These are phyloP conservation scores for Eupithecia subfuscata DNA, from an alignment of 2,888 invertebrate species.

Conservation along the genomic window DNA sequence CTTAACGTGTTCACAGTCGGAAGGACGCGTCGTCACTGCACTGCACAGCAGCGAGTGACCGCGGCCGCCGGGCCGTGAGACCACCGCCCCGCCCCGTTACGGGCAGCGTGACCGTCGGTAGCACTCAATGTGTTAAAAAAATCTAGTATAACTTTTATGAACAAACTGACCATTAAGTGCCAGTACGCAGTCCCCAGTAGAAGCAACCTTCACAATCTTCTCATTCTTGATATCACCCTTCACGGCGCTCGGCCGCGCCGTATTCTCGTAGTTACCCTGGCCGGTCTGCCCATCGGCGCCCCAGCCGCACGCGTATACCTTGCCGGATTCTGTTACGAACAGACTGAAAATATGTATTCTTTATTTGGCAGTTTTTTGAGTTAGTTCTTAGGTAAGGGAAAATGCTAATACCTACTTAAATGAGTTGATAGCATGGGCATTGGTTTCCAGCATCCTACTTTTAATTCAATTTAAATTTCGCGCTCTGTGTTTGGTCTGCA, in stretches of 20 bases:
- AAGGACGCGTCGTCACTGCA: too few species aligned
- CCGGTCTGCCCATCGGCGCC: constrained; percentile 98
- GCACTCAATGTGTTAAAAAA: not conserved
- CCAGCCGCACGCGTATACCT: constrained; percentile 95
- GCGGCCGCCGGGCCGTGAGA: too few species aligned
- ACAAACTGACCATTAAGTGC: constrained; percentile 89
- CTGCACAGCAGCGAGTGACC: too few species aligned
- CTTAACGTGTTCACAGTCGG: too few species aligned
- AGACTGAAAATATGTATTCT: constrained; percentile 80
- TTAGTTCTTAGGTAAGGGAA: not conserved
- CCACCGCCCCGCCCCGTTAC: too few species aligned
- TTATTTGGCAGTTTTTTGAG: constrained; percentile 9
- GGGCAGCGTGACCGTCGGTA: too few species aligned
- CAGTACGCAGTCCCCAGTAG: constrained; percentile 93
- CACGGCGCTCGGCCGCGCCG: constrained; percentile 84
- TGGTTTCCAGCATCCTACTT: not conserved
- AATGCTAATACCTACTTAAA: not conserved
- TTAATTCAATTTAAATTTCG: not conserved
- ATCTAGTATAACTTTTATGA: not conserved
- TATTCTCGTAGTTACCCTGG: constrained; percentile 87
- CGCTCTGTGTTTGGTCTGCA: not conserved
- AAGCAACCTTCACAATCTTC: constrained; percentile 91
- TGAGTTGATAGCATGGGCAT: not conserved
- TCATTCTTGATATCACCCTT: constrained; percentile 93
- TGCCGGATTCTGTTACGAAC: constrained; percentile 90